phyloP scores from a whole-genome alignment of 1,140 invertebrate genomes.

The Anoplophora glabripennis region DNA sequence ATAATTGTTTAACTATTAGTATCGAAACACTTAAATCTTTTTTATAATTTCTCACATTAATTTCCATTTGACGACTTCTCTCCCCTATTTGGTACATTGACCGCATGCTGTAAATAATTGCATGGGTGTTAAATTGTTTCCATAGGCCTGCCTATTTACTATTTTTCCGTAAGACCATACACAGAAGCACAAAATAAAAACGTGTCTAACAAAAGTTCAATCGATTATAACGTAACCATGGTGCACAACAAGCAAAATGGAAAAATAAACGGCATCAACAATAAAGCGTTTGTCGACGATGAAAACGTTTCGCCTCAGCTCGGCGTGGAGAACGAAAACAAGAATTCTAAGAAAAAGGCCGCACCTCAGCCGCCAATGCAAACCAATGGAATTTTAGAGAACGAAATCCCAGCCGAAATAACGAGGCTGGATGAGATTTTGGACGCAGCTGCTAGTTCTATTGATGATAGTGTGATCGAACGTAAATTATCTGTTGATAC shows the following conservation, averaged over 20 bases:
- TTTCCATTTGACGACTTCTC: too few relatives aligned
- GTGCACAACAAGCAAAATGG: constrained; percentile 7
- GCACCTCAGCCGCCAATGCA: constrained; percentile 13
- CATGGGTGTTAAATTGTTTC: constrained; percentile 21
- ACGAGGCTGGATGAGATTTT: constrained; percentile 33
- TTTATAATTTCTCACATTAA: not conserved
- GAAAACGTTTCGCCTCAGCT: not conserved
- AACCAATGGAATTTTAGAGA: constrained; percentile 14
- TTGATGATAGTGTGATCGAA: constrained; percentile 17
- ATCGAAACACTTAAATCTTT: too few relatives aligned
- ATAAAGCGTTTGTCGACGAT: constrained; percentile 23
- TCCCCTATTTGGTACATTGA: not conserved
- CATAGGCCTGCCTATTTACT: constrained; percentile 40
- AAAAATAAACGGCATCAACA: constrained; percentile 20
- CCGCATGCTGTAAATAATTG: constrained; percentile 29
- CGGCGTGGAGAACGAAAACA: not conserved
- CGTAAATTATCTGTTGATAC: constrained; percentile 28
- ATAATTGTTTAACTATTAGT: constrained; percentile 2
- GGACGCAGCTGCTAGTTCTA: constrained; percentile 23
- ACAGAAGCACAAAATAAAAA: constrained; percentile 15
- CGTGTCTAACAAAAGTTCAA: not conserved
- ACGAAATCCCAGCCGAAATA: constrained; percentile 22
- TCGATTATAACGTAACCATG: not conserved
- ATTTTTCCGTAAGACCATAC: constrained; percentile 26
- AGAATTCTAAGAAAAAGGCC: constrained; percentile 21